phyloP scores from a whole-genome alignment of 2,113 vertebrate genomes.

The Merops nubicus region DNA sequence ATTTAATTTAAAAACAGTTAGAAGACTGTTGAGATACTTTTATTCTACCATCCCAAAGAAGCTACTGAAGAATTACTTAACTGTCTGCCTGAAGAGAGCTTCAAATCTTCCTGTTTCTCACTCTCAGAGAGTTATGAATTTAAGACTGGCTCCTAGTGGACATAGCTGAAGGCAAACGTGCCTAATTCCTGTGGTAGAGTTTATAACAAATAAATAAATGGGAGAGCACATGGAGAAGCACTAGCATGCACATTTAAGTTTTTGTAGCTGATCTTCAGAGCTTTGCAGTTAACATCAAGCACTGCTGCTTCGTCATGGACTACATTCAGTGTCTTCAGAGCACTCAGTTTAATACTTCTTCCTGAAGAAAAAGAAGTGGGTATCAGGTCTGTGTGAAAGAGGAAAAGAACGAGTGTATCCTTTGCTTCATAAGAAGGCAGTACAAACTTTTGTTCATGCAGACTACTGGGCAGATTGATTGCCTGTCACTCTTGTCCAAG shows the following conservation, averaged over 20 bases:
- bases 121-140: background rate
- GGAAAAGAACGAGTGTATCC: background rate
- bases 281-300: background rate
- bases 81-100: background rate
- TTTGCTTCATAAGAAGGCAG: background rate
- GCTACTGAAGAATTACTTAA: background rate
- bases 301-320: background rate
- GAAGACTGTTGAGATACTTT: background rate
- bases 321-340: background rate
- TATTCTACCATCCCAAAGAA: background rate
- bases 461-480: background rate
- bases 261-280: background rate
- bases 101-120: background rate
- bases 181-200: background rate
- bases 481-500: background rate
- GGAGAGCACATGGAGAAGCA: background rate
- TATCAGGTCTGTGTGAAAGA: background rate
- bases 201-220: background rate
- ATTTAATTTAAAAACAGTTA: background rate
- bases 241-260: accelerated
- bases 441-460: background rate
- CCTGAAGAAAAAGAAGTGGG: background rate
- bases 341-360: background rate
- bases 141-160: background rate
- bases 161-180: accelerated